Evolutionary conservation across 2,113 vertebrate species (phyloP).

Genomic region (Antechinus stuartii): DNA sequence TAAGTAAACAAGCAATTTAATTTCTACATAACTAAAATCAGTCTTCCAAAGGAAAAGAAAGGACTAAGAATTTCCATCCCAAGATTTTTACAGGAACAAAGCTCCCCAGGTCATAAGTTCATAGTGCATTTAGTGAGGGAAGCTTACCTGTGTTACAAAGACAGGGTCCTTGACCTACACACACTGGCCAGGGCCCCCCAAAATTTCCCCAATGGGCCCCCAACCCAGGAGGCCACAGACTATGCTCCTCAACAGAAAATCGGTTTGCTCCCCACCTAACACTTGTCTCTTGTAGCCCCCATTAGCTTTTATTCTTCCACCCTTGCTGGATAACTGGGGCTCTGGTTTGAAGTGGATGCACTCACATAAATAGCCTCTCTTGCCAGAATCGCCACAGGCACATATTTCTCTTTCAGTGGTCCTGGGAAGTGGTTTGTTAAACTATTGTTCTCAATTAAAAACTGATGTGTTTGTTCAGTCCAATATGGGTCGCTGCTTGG

Average conservation of each 20-base stretch:
- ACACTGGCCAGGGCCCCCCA: neutral
- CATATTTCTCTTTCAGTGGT: conserved; percentile 87
- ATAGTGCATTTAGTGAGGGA: neutral
- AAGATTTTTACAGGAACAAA: neutral
- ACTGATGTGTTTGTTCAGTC: conserved; percentile 93
- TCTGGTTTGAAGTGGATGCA: conserved; percentile 82
- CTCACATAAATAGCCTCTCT: conserved; percentile 86
- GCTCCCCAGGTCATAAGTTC: neutral
- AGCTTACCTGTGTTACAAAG: neutral
- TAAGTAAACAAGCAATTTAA: neutral
- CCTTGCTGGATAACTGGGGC: conserved; percentile 80
- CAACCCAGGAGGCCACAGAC: neutral
- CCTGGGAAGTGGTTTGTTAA: conserved; percentile 92
- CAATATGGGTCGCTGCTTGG: conserved; percentile 89
- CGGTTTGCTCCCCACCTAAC: conserved; percentile 53
- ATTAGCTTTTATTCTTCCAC: conserved; percentile 76
- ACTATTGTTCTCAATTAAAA: conserved; percentile 95
- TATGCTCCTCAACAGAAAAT: neutral
- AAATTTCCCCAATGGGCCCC: neutral
- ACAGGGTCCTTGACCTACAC: neutral
- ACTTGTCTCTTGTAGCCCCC: conserved; percentile 74
- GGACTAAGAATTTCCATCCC: neutral
- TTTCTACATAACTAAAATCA: neutral
- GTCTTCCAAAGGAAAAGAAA: conserved; percentile 37
- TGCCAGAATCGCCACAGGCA: conserved; percentile 86